These are phyloP conservation scores for Mesocentrotus franciscanus DNA, from an alignment of 53 echinoderm and acorn worm species.

Conservation along the genomic window DNA sequence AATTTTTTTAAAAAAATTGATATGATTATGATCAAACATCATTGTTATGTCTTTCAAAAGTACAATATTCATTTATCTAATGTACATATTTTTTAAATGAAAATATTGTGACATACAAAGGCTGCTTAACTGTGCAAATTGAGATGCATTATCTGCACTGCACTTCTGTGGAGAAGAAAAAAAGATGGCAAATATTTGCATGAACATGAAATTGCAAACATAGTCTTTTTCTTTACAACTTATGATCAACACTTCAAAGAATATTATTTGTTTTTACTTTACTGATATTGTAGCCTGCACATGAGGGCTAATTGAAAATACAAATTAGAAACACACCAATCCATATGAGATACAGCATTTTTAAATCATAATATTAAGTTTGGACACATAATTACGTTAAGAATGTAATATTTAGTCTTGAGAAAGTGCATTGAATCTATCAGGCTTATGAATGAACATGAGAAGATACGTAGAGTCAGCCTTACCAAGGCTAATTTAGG, in stretches of 20 bases:
- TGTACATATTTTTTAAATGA: neutral
- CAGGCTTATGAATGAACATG: neutral
- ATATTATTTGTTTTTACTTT: neutral
- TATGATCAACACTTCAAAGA: neutral
- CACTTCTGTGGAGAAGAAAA: neutral
- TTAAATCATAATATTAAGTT: neutral
- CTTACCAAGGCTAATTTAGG: conserved; percentile 3
- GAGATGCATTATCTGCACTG: no score
- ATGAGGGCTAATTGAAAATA: neutral
- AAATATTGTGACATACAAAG: neutral
- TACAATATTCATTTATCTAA: neutral
- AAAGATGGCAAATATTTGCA: neutral
- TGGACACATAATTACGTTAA: neutral
- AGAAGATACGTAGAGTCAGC: neutral
- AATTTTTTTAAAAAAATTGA: neutral
- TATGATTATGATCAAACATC: neutral
- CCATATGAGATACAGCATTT: neutral
- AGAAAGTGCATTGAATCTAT: conserved; percentile 21
- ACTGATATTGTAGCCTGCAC: neutral
- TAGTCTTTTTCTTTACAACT: neutral
- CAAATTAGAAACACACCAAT: neutral
- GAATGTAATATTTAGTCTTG: neutral
- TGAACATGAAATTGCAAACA: neutral
- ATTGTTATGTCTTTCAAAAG: no score
- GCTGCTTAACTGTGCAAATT: no score